Percentiles rank a stretch among this genome's conserved stretches.
These are phyloP conservation scores for Palythoa grandiflora DNA, from an alignment of 92 coral and sea anemone species.

Conservation along the genomic window DNA sequence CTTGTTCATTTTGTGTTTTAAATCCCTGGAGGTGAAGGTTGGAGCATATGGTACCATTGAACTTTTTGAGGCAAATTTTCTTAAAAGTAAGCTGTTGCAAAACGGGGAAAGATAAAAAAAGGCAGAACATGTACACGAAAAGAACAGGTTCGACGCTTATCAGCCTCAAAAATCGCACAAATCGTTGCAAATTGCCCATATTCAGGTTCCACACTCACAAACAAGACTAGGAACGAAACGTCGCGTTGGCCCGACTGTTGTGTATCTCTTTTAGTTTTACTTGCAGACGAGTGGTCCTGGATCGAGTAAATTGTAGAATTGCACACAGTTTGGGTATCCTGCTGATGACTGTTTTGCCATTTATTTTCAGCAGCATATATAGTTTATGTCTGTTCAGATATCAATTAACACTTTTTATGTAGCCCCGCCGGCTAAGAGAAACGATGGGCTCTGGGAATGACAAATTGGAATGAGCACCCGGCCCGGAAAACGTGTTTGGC, in stretches of 20 bases:
- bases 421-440: too few species aligned
- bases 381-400: too few species aligned
- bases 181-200: not conserved
- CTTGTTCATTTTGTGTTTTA: constrained; percentile 60
- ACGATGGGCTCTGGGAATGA: too few species aligned
- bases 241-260: not conserved
- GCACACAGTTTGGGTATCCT: too few species aligned
- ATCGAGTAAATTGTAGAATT: too few species aligned
- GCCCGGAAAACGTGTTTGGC: too few species aligned
- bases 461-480: too few species aligned
- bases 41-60: constrained; percentile 72
- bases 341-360: too few species aligned
- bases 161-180: constrained; percentile 45
- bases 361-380: too few species aligned
- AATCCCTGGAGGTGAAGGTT: constrained; percentile 59
- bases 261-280: too few species aligned
- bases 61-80: constrained; percentile 80
- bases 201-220: not conserved
- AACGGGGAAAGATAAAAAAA: constrained; percentile 80
- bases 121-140: constrained; percentile 84
- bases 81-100: constrained; percentile 90
- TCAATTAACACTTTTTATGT: too few species aligned
- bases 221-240: not conserved
- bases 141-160: constrained; percentile 94
- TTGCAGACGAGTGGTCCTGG: not conserved